These are phyloP conservation scores for Synanthedon andrenaeformis DNA, from an alignment of 2,888 invertebrate genomes.

Conservation along the genomic window DNA sequence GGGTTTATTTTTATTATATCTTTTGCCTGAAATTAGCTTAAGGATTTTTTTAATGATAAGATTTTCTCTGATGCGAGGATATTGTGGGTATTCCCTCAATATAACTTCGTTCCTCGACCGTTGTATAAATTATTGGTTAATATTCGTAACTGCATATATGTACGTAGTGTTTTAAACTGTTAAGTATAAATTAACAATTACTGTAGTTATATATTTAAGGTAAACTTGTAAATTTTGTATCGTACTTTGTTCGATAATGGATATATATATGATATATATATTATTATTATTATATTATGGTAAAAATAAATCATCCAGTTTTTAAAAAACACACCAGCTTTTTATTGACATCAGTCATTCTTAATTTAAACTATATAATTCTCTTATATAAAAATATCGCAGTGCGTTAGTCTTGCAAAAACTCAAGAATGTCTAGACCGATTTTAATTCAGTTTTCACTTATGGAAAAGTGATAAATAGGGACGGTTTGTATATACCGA, in stretches of 20 bases:
- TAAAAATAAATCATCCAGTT: constrained; percentile 76
- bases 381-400: no score
- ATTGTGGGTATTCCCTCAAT: constrained; percentile 22
- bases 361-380: no score
- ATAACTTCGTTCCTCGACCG: constrained; percentile 42
- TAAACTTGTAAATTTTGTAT: constrained; percentile 81
- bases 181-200: constrained; percentile 69
- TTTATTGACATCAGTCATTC: constrained; percentile 27
- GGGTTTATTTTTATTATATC: constrained; percentile 45
- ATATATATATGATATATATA: constrained; percentile 57
- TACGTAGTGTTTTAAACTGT: constrained; percentile 66
- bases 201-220: constrained; percentile 60
- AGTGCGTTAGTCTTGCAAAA: no score
- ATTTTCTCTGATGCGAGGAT: constrained; percentile 23
- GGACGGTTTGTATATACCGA: no score
- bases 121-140: constrained; percentile 65
- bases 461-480: no score
- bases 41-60: constrained; percentile 30
- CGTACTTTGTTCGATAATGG: constrained; percentile 78
- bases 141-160: constrained; percentile 64
- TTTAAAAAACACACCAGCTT: constrained; percentile 66
- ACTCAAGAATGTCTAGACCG: no score
- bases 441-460: no score
- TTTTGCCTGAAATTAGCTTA: constrained; percentile 49
- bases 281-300: constrained; percentile 73